Percentiles rank a stretch among this genome's conserved stretches.
Evolutionary conservation across 2,888 invertebrate species (phyloP).

Genomic region (Melieria omissa): DNA sequence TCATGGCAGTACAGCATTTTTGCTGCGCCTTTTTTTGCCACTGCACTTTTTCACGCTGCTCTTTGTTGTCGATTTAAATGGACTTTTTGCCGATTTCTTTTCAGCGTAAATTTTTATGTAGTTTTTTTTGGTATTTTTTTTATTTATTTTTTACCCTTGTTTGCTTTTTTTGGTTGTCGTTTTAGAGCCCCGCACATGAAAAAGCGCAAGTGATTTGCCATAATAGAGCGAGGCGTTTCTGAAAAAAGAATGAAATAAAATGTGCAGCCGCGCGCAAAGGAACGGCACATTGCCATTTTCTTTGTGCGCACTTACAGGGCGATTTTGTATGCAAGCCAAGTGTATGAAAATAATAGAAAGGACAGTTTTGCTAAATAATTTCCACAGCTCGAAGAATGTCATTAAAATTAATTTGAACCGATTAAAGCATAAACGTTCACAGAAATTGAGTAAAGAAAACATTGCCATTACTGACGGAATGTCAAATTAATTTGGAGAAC

Average conservation of each 20-base stretch:
- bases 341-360: no score
- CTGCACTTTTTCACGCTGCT: constrained; percentile 5
- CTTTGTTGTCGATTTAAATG: not conserved
- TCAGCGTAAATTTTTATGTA: constrained; percentile 6
- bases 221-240: not conserved
- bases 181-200: constrained; percentile 9
- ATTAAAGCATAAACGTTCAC: no score
- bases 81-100: not conserved
- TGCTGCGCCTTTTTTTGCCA: not conserved
- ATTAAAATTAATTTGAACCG: no score
- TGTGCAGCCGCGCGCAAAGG: no score
- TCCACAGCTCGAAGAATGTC: no score
- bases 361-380: no score
- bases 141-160: constrained; percentile 16
- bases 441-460: no score
- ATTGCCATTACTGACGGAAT: no score
- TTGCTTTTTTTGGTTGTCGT: constrained; percentile 1
- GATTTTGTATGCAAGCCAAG: no score
- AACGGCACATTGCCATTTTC: no score
- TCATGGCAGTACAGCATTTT: not conserved
- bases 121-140: constrained; percentile 20
- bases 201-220: constrained; percentile 35
- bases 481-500: no score
- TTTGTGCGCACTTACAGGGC: no score
- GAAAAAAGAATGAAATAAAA: not conserved